phyloP scores from a whole-genome alignment of 1,140 invertebrate genomes.

The Myzus persicae region DNA sequence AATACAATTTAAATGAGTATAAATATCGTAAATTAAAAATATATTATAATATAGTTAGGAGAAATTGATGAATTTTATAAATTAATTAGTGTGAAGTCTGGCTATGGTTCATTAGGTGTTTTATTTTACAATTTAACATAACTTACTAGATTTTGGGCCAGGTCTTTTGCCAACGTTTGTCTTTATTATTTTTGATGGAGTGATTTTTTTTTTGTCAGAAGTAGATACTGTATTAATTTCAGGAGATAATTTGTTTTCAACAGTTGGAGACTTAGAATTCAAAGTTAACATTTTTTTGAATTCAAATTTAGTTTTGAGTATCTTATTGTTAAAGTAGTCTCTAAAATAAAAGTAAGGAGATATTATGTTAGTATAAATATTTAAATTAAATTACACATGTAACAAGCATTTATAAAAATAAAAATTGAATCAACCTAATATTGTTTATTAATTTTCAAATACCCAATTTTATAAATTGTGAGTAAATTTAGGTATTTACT shows the following conservation, averaged over 20 bases:
- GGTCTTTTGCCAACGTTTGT: slow-evolving; percentile 63
- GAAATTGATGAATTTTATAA: background rate
- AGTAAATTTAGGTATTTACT: too few relatives aligned
- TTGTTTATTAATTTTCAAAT: too few relatives aligned
- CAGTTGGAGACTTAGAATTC: background rate
- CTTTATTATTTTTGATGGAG: slow-evolving; percentile 14
- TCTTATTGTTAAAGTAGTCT: slow-evolving; percentile 79
- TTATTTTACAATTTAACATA: background rate
- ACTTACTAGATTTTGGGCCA: slow-evolving; percentile 62
- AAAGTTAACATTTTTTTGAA: background rate
- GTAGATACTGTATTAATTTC: background rate
- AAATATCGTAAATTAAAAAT: background rate
- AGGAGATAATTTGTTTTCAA: slow-evolving; percentile 23
- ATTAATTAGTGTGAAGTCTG: background rate
- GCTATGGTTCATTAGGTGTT: background rate
- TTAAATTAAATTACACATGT: background rate
- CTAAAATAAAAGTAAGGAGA: slow-evolving; percentile 66
- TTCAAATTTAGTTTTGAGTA: slow-evolving; percentile 77
- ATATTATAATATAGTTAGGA: background rate
- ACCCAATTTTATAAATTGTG: too few relatives aligned
- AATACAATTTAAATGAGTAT: background rate
- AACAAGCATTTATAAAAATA: background rate
- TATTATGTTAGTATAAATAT: background rate
- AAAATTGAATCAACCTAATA: background rate
- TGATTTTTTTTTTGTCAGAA: slow-evolving; percentile 3